These are phyloP conservation scores for Cetoscarus ocellatus DNA, from an alignment of 2,797 vertebrate species.

Conservation along the genomic window DNA sequence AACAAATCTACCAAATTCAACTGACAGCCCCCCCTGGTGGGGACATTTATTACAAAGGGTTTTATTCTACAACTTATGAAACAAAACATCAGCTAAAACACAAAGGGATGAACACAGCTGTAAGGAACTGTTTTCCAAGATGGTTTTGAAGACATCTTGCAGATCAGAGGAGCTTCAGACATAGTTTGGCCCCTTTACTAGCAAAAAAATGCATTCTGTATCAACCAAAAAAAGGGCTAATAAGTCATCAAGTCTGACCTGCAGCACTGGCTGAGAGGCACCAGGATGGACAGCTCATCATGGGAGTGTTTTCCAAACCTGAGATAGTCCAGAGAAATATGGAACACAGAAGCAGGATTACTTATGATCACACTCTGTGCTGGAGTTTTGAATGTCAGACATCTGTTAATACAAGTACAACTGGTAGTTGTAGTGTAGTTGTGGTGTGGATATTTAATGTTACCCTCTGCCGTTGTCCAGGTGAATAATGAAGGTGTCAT, in stretches of 20 bases:
- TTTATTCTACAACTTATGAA: too few relatives aligned
- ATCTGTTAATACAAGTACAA: too few relatives aligned
- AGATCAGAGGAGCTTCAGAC: background rate
- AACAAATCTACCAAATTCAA: too few relatives aligned
- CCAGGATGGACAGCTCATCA: conserved; percentile 96
- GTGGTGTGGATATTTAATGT: conserved; percentile 40
- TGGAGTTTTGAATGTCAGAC: background rate
- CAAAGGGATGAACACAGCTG: too few relatives aligned
- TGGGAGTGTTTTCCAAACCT: conserved; percentile 98
- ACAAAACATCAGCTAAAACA: too few relatives aligned
- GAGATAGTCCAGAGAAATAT: background rate
- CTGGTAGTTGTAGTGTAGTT: background rate
- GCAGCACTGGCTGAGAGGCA: conserved; percentile 97
- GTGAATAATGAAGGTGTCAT: conserved; percentile 97
- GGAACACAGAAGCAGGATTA: background rate
- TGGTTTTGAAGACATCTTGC: too few relatives aligned
- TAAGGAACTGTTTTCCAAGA: too few relatives aligned
- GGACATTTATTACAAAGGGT: too few relatives aligned
- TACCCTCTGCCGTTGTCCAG: conserved; percentile 98
- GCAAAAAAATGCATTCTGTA: background rate
- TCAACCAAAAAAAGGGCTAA: too few relatives aligned
- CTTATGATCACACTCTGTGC: background rate
- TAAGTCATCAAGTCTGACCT: conserved; percentile 83
- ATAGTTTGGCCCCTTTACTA: background rate
- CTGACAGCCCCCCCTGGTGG: too few relatives aligned